A percentile compares a stretch with the other conserved stretches of the same genome.
These are phyloP conservation scores for Miniopterus natalensis DNA, from an alignment of 2,113 vertebrate species.

Conservation along the genomic window DNA sequence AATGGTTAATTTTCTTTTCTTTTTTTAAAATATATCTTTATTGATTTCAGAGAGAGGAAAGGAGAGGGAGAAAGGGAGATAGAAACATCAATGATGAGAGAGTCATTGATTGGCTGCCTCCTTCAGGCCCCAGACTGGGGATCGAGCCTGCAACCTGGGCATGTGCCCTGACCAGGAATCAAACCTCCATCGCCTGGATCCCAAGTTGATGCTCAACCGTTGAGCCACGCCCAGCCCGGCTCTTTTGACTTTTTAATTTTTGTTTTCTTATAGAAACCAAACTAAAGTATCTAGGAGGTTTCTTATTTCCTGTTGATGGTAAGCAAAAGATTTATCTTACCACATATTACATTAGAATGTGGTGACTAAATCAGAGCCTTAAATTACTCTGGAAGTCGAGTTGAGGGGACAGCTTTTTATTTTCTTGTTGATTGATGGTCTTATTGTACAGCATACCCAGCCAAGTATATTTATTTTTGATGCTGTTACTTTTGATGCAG, in stretches of 20 bases:
- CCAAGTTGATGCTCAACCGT: too few species aligned
- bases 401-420: conserved; percentile 63
- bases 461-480: conserved; percentile 52
- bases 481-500: conserved; percentile 47
- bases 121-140: too few species aligned
- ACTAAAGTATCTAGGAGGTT: conserved; percentile 69
- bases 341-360: conserved; percentile 77
- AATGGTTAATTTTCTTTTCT: too few species aligned
- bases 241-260: conserved; percentile 53
- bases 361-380: conserved; percentile 76
- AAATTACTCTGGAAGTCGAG: conserved; percentile 58
- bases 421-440: conserved; percentile 72
- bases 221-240: too few species aligned
- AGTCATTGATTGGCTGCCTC: too few species aligned
- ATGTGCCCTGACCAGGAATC: too few species aligned
- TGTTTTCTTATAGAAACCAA: conserved; percentile 56
- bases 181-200: too few species aligned
- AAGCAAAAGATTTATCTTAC: conserved; percentile 73
- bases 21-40: too few species aligned
- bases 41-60: too few species aligned
- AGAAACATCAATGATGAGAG: too few species aligned
- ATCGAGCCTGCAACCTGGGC: too few species aligned
- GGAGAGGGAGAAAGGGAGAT: too few species aligned
- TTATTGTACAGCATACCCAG: conserved; percentile 24
- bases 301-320: conserved; percentile 69